Base-by-base conservation (phyloP, 1,140 invertebrate species). In the Bombus ignitus region DNA sequence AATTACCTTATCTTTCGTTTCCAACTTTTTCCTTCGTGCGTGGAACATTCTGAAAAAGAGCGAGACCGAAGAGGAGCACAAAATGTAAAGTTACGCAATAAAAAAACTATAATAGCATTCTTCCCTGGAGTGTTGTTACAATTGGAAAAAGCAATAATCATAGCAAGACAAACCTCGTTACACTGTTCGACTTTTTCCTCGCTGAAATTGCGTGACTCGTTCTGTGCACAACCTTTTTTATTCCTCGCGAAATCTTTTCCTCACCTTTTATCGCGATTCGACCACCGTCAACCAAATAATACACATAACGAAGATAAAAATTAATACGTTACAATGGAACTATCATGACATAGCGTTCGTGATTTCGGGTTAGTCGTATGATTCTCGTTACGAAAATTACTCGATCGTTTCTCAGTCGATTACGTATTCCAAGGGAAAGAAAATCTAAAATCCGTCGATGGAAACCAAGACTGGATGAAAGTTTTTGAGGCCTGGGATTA, bases 381-480 rank as follows among this genome's bases (percentile, higher is more conserved):
- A n/a, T 39, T 8, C 47, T 62, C 18, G 9, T 25, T 78, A 35
- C 35, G 57, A 44, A 68, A 68, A 37, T 78, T 73, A 87, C 10
- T 37, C 8, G 28, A 22, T 83, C 59, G 57, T 72, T 75, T 82
- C 32, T 44, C 32, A 66, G 15, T 65, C 13, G 47, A 37, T 57
- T 59, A 39, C n/a, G 18, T 66, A 47, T 79, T 68, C 77, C 12
- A 68, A 13, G 25, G n/a, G 12, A 12, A 82, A 87, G 2, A 66
- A 18, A 62, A 73, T 65, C 1, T 28, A 68, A 87, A 65, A 59
- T 74, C 39, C 5, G 18, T 53, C 6, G 47, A 53, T 53, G 18
- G 47, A 8, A 47, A 18, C 1, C 47, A 47, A 5, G 15, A 15
- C 5, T 5, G 47, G 0, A 28, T 12, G 59, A 62, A 53, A 53